A percentile compares a stretch with the other conserved stretches of the same genome.
These are phyloP conservation scores for Petroica traversi DNA, from an alignment of 2,113 vertebrate species.

Conservation along the genomic window DNA sequence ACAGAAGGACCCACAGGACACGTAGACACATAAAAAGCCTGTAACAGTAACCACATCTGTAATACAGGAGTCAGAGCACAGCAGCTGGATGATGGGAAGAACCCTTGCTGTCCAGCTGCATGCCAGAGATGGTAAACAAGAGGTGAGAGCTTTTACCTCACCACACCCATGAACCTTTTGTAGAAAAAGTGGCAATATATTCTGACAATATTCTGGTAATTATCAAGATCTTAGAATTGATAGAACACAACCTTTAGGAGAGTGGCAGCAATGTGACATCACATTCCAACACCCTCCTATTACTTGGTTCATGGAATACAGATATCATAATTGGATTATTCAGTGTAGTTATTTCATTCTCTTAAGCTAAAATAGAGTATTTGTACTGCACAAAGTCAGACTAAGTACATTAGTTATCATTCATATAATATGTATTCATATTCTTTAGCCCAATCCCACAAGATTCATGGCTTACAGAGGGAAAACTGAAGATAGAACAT, in stretches of 20 bases:
- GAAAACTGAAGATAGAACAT: background rate
- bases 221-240: background rate
- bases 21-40: accelerated
- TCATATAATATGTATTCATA: background rate
- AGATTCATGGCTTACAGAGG: background rate
- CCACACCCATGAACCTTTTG: background rate
- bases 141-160: background rate
- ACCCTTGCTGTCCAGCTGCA: background rate
- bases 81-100: background rate
- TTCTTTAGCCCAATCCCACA: background rate
- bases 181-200: background rate
- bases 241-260: background rate
- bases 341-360: background rate
- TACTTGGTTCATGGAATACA: background rate
- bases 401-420: background rate
- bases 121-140: background rate
- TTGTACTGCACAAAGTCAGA: background rate
- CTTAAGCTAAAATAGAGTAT: background rate
- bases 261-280: background rate
- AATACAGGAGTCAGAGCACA: background rate
- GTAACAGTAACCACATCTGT: background rate
- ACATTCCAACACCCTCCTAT: background rate
- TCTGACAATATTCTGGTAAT: background rate
- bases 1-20: background rate
- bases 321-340: background rate